Evolutionary conservation across 2,888 invertebrate genomes (phyloP), one percentile per base, ranked within the genome.

Genomic region (Archaeoteleia sp.): DNA sequence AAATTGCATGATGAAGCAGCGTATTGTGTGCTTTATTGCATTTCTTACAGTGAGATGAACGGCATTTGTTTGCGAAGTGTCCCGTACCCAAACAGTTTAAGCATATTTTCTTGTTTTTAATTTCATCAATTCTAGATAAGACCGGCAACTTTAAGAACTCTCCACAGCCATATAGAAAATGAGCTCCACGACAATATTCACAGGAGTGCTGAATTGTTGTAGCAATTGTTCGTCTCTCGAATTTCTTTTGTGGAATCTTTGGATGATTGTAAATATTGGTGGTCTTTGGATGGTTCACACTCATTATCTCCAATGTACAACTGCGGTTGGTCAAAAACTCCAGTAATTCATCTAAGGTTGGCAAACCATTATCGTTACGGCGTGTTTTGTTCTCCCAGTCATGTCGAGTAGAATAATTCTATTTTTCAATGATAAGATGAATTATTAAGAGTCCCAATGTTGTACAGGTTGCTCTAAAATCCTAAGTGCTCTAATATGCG

Each of bases 401-500:
- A 9, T 23, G 20, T 15, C 4, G 7, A 8, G 8, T 15, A 8
- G 14, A 8, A 4, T 15, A 8, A 6, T 14, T 20, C 17, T 37
- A 17, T 37, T 37, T 37, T 37, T 17, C 37, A 15, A 37, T 37
- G n/a, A n/a, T n/a, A n/a, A n/a, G n/a, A n/a, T n/a, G n/a, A n/a
- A n/a, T n/a, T n/a, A n/a, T n/a, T n/a, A n/a, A n/a, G 40, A 13
- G 8, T 27, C 27, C 40, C 40, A 42, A 9, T 42, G 23, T 7
- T 42, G 10, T 4, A 42, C 23, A 2, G 23, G 10, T 17, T 27
- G n/a, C 8, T 13, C 25, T 9, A 37, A 42, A 13, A 23, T 9
- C 10, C n/a, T 9, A 39, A 39, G 8, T 23, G 27, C 9, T 25
- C 13, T 12, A 13, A 8, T 34, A 8, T 13, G 34, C 2, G 34